phyloP scores from a whole-genome alignment of 1,140 invertebrate genomes.

The Wiebesia pumilae region DNA sequence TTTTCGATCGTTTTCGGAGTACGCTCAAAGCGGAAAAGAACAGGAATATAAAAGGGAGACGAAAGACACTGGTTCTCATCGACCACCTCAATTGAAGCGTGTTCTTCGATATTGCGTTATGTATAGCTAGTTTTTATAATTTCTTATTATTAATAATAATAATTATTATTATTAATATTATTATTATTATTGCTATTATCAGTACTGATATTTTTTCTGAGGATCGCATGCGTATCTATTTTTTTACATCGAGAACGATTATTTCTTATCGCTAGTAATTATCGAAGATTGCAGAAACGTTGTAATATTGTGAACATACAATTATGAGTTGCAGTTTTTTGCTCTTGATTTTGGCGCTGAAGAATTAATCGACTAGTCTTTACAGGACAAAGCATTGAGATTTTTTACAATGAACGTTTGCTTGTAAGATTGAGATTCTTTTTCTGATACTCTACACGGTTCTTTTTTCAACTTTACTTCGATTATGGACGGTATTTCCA shows the following conservation, averaged over 20 bases:
- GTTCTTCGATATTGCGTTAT: slow-evolving; percentile 65
- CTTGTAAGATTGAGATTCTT: slow-evolving; percentile 62
- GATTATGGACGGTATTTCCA: slow-evolving; percentile 17
- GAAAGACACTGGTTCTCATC: slow-evolving; percentile 62
- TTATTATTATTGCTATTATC: slow-evolving; percentile 55
- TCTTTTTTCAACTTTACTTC: slow-evolving; percentile 49
- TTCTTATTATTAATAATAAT: too few species aligned
- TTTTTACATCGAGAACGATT: slow-evolving; percentile 31
- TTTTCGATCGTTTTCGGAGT: neutral
- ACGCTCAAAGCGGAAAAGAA: slow-evolving; percentile 37
- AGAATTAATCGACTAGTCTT: slow-evolving; percentile 72
- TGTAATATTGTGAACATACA: slow-evolving; percentile 5
- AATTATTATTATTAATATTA: slow-evolving; percentile 33
- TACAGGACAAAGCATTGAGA: slow-evolving; percentile 71
- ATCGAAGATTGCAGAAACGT: slow-evolving; percentile 29
- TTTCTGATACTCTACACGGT: slow-evolving; percentile 51
- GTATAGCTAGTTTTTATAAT: slow-evolving; percentile 62
- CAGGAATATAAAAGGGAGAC: slow-evolving; percentile 42
- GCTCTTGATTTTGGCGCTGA: slow-evolving; percentile 62
- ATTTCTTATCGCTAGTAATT: slow-evolving; percentile 38
- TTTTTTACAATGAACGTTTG: slow-evolving; percentile 64
- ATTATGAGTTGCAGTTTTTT: slow-evolving; percentile 39
- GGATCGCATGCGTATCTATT: slow-evolving; percentile 45
- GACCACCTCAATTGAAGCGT: slow-evolving; percentile 63
- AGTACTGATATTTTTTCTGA: slow-evolving; percentile 54